A percentile compares a stretch with the other conserved stretches of the same genome.
Conservation (phyloP, 2,888 invertebrate species). For the Lamproptera curius region DNA sequence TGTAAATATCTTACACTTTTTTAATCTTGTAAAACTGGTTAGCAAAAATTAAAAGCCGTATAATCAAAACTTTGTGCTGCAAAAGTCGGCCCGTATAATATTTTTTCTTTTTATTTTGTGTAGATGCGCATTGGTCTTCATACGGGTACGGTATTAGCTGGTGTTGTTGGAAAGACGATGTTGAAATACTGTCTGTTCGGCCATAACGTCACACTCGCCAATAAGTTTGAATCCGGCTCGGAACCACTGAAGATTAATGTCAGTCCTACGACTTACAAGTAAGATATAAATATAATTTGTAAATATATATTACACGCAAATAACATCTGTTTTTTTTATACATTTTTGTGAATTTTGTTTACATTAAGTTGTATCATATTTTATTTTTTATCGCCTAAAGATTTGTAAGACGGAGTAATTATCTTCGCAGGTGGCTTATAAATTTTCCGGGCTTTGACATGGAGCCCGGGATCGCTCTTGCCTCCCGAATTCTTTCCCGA, state of each 20-base stretch:
- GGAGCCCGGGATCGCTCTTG: conserved; percentile 86
- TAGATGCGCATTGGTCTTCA: conserved; percentile 98
- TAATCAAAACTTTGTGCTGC: too few species aligned
- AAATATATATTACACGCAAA: background rate
- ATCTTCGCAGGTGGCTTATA: conserved; percentile 82
- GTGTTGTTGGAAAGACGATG: conserved; percentile 96
- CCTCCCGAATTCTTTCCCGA: conserved; percentile 91
- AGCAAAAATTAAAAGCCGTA: too few species aligned
- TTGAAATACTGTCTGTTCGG: conserved; percentile 96
- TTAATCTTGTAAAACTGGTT: too few species aligned
- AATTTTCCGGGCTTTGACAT: conserved; percentile 87
- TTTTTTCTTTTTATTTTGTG: background rate
- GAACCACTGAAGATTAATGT: conserved; percentile 94
- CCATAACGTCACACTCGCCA: conserved; percentile 96
- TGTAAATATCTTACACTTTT: too few species aligned
- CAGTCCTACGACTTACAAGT: conserved; percentile 95
- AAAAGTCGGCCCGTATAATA: background rate
- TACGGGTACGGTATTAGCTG: conserved; percentile 94
- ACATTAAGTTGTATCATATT: background rate
- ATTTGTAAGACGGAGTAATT: conserved; percentile 25
- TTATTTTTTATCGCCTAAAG: too few species aligned
- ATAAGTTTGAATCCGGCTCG: conserved; percentile 97
- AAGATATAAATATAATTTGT: conserved; percentile 58
- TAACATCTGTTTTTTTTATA: background rate
- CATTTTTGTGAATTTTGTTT: too few species aligned